Conservation (phyloP, 2,113 vertebrate species). For the Erpornis zantholeuca region DNA sequence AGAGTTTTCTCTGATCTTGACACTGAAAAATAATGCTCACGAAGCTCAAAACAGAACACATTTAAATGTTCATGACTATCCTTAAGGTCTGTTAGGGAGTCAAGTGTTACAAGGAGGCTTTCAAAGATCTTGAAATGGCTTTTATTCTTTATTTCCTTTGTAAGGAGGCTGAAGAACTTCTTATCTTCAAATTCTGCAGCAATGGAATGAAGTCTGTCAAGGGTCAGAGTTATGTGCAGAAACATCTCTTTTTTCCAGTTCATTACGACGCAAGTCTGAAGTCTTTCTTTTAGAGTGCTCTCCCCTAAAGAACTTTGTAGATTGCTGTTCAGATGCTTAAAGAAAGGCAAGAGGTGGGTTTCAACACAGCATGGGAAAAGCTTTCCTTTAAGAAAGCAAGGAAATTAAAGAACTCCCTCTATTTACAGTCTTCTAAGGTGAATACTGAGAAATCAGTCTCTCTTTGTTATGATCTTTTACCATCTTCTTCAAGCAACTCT, state of each 20-base stretch:
- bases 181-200: conserved; percentile 14
- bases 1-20: background rate
- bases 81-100: background rate
- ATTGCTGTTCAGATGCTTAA: background rate
- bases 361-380: background rate
- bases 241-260: background rate
- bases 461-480: background rate
- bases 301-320: background rate
- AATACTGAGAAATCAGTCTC: background rate
- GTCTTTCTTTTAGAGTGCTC: background rate
- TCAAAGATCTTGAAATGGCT: conserved; percentile 31
- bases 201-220: conserved; percentile 11
- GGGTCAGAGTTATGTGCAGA: background rate
- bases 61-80: background rate
- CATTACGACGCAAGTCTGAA: background rate
- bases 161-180: background rate
- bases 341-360: background rate
- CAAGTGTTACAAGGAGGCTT: background rate
- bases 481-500: background rate
- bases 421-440: background rate
- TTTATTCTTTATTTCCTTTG: background rate
- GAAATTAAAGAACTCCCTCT: background rate
- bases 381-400: background rate
- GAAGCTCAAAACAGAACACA: background rate
- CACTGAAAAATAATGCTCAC: background rate